Base-by-base conservation (phyloP, 2,113 vertebrate species). In the Monopterus albus region DNA sequence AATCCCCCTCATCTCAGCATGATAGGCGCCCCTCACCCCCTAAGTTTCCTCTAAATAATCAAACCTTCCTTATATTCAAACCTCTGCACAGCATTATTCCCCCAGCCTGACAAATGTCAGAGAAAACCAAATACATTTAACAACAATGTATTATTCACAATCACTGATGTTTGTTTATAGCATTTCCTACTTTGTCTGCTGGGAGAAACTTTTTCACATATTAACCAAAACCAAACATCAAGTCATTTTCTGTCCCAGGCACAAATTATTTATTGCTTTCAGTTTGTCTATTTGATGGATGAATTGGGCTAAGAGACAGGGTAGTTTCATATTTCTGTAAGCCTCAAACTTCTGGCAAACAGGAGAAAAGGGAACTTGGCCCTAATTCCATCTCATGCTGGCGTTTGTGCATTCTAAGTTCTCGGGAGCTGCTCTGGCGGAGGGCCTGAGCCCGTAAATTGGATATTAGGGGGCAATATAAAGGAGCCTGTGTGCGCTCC, bases 381-480 rank as follows among this genome's bases (percentile, higher is more conserved):
- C 83, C 84, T 91, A 91, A 92, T 91, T 92, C 91, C 90, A 84
- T 89, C 86, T 91, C 85, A 90, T 47, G 78, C 88, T 87, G 87
- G 86, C 85, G 88, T 90, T 91, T 89, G 88, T 88, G 87, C 87
- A 87, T 90, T 92, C 89, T 85, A 84, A 89, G 85, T 91, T 90
- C 86, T 88, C 75, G 85, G 82, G 84, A 89, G 91, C 85, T 87
- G 86, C 87, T 80, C 88, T 91, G 90, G 92, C 89, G 76, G 63
- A 85, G 78, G 89, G 86, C 92, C 90, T 92, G 82, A 89, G 81
- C 90, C 91, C 78, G 82, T 93, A 93, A 94, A 93, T 92, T 93
- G 92, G 92, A 94, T 92, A 93, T 93, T 93, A 92, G 88, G 86
- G 83, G 87, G 56, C 55, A 80, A 92, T 90, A 92, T 93, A 92